Evolutionary conservation across 2,888 invertebrate species (phyloP), one percentile per base, ranked within the genome.

Genomic region (Capitulum mitella): DNA sequence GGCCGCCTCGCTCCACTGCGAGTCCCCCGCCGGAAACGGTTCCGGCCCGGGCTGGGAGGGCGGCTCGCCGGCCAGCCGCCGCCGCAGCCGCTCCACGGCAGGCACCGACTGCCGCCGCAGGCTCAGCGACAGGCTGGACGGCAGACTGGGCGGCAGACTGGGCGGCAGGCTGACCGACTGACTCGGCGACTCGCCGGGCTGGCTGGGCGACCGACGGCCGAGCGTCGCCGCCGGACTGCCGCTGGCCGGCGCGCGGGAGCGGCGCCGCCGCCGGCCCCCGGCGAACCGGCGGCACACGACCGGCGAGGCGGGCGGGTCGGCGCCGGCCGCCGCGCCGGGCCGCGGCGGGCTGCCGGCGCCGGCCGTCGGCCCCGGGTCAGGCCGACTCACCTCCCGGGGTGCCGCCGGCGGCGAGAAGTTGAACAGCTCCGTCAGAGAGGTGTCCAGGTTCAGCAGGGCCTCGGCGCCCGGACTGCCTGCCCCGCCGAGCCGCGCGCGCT

Each of bases 41-140:
- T 32, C 34, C 19, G 64, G 34, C 26, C 3, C 2, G 10, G n/a
- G 29, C 26, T 2, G 0, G n/a, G 6, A 29, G n/a, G 10, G 10
- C n/a, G 29, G 29, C 58, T 58, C n/a, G 12, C 29, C 29, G 70
- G 70, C 40, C 70, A 64, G 64, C 19, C 70, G 37, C 8, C 37
- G 40, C 70, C 70, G 37, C 26, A 70, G 70, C 40, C 70, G 70
- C 70, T 70, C 70, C 37, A 70, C 19, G 64, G 64, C 70, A 5
- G 70, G 3, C 70, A 29, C 2, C 26, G 70, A 22, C 37, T 40
- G 70, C 70, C 26, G 70, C 5, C 70, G 70, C 26, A 26, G 26
- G 6, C 19, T 34, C 64, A 16, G 1, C 22, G 34, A 19, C 64
- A 3, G 64, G 1, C 34, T 34, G 40, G 3, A 5, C 64, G 32